Conservation (phyloP, 2,113 vertebrate genomes). For the Emberiza fucata region DNA sequence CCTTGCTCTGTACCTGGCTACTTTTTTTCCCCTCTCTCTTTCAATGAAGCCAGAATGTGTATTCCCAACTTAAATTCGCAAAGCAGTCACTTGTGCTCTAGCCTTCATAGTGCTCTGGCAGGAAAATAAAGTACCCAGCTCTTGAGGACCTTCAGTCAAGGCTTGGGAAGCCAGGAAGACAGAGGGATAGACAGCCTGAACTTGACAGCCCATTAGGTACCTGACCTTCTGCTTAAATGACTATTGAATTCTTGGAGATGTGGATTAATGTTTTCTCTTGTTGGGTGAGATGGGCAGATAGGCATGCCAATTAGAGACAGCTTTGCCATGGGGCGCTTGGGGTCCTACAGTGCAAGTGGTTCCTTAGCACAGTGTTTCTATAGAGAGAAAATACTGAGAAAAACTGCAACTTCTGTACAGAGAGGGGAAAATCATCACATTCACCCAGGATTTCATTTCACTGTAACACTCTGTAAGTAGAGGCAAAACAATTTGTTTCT, state of each 20-base stretch:
- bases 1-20: neutral
- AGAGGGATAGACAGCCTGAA: neutral
- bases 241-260: slow-evolving; percentile 23
- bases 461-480: neutral
- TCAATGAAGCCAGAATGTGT: neutral
- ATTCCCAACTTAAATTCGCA: neutral
- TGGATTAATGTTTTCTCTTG: slow-evolving; percentile 29
- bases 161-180: neutral
- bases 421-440: rapidly evolving
- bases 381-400: neutral
- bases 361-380: neutral
- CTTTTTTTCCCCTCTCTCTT: neutral
- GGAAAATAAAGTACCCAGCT: neutral
- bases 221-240: slow-evolving; percentile 48
- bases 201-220: slow-evolving; percentile 46
- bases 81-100: neutral
- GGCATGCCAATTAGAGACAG: neutral
- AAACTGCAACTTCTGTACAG: neutral
- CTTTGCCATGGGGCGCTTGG: neutral
- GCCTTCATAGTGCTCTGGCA: neutral
- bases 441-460: neutral
- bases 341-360: neutral
- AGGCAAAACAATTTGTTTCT: neutral
- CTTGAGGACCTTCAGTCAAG: neutral
- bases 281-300: slow-evolving; percentile 15